Conservation (phyloP, 2,888 invertebrate genomes). For the Zelleria hepariella region DNA sequence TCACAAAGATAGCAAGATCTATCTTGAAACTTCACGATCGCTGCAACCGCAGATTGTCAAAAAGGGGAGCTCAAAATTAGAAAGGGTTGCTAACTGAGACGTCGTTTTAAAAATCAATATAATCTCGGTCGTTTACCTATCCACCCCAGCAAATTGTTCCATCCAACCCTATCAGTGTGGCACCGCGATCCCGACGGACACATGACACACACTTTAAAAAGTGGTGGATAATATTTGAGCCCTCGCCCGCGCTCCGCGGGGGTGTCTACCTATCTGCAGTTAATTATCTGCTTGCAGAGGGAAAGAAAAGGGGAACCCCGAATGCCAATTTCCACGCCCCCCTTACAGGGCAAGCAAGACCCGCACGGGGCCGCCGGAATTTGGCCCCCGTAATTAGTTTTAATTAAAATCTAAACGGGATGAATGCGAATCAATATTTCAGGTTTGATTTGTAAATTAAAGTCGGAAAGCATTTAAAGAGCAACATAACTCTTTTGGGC, state of each 20-base stretch:
- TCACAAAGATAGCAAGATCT: neutral
- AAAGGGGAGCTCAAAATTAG: slow-evolving; percentile 11
- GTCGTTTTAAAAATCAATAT: slow-evolving; percentile 61
- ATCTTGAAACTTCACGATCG: neutral
- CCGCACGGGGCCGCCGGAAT: slow-evolving; percentile 39
- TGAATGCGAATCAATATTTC: slow-evolving; percentile 31
- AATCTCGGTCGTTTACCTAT: slow-evolving; percentile 62
- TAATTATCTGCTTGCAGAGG: slow-evolving; percentile 60
- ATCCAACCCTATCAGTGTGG: slow-evolving; percentile 49
- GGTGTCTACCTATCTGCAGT: slow-evolving; percentile 63
- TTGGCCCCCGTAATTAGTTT: slow-evolving; percentile 58
- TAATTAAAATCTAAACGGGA: slow-evolving; percentile 56
- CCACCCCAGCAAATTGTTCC: slow-evolving; percentile 59
- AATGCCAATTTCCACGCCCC: slow-evolving; percentile 49
- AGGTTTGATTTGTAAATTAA: slow-evolving; percentile 5
- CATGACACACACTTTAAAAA: slow-evolving; percentile 57
- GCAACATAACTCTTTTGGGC: neutral
- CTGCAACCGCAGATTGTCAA: neutral
- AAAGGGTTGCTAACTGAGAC: slow-evolving; percentile 33
- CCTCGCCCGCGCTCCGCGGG: slow-evolving; percentile 35
- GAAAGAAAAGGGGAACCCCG: slow-evolving; percentile 48
- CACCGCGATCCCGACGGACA: slow-evolving; percentile 36
- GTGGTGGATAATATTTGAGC: slow-evolving; percentile 61
- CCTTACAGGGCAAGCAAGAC: neutral
- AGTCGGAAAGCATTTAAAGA: neutral